phyloP scores from a whole-genome alignment of 2,888 invertebrate genomes.

The Mechanitis mazaeus region DNA sequence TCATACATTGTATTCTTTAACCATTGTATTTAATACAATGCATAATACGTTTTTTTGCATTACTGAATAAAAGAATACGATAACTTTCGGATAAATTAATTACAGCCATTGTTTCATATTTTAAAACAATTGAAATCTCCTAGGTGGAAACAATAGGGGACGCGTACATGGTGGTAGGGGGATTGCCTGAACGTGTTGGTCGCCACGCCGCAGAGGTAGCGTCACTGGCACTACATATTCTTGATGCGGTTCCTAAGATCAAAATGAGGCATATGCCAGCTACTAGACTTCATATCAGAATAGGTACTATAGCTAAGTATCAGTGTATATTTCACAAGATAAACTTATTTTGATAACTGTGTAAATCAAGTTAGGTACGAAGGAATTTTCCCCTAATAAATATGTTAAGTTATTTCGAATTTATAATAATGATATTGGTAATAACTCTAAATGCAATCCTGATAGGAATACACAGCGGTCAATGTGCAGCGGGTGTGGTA shows the following conservation, averaged over 20 bases:
- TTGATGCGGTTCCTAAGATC: slow-evolving; percentile 82
- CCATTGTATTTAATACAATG: too few relatives aligned
- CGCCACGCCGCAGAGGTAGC: slow-evolving; percentile 88
- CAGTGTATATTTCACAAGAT: too few relatives aligned
- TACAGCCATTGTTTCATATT: too few relatives aligned
- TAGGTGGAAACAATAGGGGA: slow-evolving; percentile 90
- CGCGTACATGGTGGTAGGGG: slow-evolving; percentile 89
- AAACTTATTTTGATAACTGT: not conserved
- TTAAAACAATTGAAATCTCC: not conserved
- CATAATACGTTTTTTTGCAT: too few relatives aligned
- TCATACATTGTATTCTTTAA: too few relatives aligned
- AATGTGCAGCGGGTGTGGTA: slow-evolving; percentile 89
- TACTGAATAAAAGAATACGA: too few relatives aligned
- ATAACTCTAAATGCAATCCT: too few relatives aligned
- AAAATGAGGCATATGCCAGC: slow-evolving; percentile 81
- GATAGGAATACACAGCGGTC: slow-evolving; percentile 75
- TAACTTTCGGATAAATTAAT: too few relatives aligned
- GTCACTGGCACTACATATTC: slow-evolving; percentile 84
- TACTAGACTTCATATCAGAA: slow-evolving; percentile 81
- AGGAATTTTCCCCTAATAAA: too few relatives aligned
- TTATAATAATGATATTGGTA: too few relatives aligned
- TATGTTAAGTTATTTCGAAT: too few relatives aligned
- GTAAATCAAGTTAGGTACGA: too few relatives aligned
- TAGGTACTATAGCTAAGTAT: slow-evolving; percentile 64
- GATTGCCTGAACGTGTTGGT: slow-evolving; percentile 83